Evolutionary conservation across 2,888 invertebrate genomes (phyloP).

Genomic region (Helobdella robusta): DNA sequence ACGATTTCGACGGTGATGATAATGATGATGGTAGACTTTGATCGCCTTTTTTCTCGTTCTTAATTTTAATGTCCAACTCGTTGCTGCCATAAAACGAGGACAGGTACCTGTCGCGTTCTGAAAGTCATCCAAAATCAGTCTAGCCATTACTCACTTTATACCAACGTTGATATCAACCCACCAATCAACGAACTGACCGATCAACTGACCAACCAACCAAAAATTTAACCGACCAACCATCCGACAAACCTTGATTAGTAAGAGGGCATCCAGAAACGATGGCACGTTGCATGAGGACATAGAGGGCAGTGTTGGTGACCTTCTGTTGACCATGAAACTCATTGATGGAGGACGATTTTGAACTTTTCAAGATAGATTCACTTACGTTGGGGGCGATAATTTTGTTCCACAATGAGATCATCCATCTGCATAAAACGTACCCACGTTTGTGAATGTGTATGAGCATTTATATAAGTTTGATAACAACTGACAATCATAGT

Average conservation of each 20-base stretch:
- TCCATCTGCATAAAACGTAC: constrained; percentile 38
- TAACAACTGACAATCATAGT: background rate
- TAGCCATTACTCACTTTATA: background rate
- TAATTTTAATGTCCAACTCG: constrained; percentile 43
- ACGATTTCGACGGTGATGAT: background rate
- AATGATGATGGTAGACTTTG: background rate
- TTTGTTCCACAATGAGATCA: constrained; percentile 44
- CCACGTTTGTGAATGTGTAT: background rate
- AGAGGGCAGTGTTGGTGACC: constrained; percentile 46
- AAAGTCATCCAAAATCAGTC: constrained; percentile 13
- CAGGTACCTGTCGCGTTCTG: constrained; percentile 44
- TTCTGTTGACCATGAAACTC: constrained; percentile 42
- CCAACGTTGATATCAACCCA: background rate
- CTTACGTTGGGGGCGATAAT: constrained; percentile 42
- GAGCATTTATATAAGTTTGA: constrained; percentile 7
- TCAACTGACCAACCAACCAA: constrained; percentile 8
- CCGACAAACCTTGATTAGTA: constrained; percentile 39
- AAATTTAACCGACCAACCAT: background rate
- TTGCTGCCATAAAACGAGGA: constrained; percentile 43
- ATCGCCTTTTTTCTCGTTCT: constrained; percentile 23
- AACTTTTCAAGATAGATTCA: constrained; percentile 41
- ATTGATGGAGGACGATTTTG: constrained; percentile 32
- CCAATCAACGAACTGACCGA: background rate
- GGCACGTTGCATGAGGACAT: constrained; percentile 47
- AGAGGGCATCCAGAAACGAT: constrained; percentile 46